Percentiles rank a stretch among this genome's conserved stretches.
phyloP scores from a whole-genome alignment of 2,888 invertebrate species.

The Ceramica pisi region DNA sequence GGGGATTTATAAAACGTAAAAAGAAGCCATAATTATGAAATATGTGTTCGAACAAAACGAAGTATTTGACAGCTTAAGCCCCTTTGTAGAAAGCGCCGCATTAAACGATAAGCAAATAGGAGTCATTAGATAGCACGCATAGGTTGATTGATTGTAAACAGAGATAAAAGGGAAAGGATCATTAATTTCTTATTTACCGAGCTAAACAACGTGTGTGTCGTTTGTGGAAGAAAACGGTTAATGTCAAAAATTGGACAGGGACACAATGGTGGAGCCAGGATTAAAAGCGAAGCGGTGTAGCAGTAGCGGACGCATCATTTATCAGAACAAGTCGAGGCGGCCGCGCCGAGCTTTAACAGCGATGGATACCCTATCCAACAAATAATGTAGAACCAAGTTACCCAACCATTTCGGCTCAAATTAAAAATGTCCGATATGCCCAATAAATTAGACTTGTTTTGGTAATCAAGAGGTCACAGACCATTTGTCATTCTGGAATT shows the following conservation, averaged over 20 bases:
- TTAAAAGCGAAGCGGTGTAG: conserved; percentile 90
- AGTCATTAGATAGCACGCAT: conserved; percentile 75
- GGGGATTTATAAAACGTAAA: conserved; percentile 53
- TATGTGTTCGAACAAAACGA: conserved; percentile 44
- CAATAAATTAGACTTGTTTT: conserved; percentile 60
- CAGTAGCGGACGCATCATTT: conserved; percentile 88
- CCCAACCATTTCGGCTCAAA: conserved; percentile 52
- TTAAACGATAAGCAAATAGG: conserved; percentile 68
- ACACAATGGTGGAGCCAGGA: conserved; percentile 87
- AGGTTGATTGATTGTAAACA: conserved; percentile 81
- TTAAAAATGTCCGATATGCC: conserved; percentile 52
- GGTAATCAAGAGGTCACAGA: conserved; percentile 58
- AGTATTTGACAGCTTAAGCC: conserved; percentile 41
- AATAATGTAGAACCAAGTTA: conserved; percentile 66
- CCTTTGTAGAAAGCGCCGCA: conserved; percentile 57
- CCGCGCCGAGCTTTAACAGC: conserved; percentile 74
- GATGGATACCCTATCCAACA: conserved; percentile 73
- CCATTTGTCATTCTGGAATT: conserved; percentile 60
- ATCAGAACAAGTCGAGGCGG: conserved; percentile 82
- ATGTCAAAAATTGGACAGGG: conserved; percentile 86
- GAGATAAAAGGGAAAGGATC: conserved; percentile 81
- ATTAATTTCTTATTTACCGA: conserved; percentile 87
- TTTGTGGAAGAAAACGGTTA: conserved; percentile 82
- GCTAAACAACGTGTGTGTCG: conserved; percentile 81
- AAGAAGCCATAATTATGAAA: conserved; percentile 48